Percentiles rank a stretch among this genome's conserved stretches.
These are phyloP conservation scores for Menidia menidia DNA, from an alignment of 2,797 vertebrate species.

Conservation along the genomic window DNA sequence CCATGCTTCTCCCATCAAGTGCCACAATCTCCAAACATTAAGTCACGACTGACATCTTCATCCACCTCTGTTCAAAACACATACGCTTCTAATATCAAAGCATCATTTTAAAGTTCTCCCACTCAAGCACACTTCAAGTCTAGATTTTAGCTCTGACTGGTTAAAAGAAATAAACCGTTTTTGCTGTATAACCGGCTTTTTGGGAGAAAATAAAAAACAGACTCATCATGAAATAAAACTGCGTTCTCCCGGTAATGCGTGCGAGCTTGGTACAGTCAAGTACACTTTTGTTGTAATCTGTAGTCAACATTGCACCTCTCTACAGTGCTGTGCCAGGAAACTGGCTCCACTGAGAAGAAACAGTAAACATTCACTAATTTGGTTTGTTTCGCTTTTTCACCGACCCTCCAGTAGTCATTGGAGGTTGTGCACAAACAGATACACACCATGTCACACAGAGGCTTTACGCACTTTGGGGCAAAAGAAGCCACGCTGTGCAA, in stretches of 20 bases:
- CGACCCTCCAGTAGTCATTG: slow-evolving; percentile 47
- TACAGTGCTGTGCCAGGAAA: slow-evolving; percentile 48
- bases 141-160: slow-evolving; percentile 44
- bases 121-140: slow-evolving; percentile 34
- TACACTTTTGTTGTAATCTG: slow-evolving; percentile 38
- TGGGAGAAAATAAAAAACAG: slow-evolving; percentile 26
- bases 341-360: slow-evolving; percentile 46
- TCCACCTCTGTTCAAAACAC: slow-evolving; percentile 17
- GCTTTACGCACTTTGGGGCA: slow-evolving; percentile 39
- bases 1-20: slow-evolving; percentile 58
- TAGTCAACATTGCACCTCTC: slow-evolving; percentile 43
- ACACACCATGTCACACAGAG: slow-evolving; percentile 27
- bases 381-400: slow-evolving; percentile 51
- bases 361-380: slow-evolving; percentile 42
- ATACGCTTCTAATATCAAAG: slow-evolving; percentile 24
- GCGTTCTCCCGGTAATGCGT: slow-evolving; percentile 14
- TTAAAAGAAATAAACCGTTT: slow-evolving; percentile 25
- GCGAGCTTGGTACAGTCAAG: slow-evolving; percentile 26
- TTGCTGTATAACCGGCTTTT: slow-evolving; percentile 32
- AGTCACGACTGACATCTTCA: slow-evolving; percentile 41
- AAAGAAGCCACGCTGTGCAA: slow-evolving; percentile 76
- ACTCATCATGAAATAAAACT: slow-evolving; percentile 18
- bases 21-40: slow-evolving; percentile 54
- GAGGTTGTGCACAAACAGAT: slow-evolving; percentile 14
- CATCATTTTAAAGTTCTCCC: slow-evolving; percentile 25